Base-by-base conservation (phyloP, 2,797 vertebrate species). In the Morus bassanus region DNA sequence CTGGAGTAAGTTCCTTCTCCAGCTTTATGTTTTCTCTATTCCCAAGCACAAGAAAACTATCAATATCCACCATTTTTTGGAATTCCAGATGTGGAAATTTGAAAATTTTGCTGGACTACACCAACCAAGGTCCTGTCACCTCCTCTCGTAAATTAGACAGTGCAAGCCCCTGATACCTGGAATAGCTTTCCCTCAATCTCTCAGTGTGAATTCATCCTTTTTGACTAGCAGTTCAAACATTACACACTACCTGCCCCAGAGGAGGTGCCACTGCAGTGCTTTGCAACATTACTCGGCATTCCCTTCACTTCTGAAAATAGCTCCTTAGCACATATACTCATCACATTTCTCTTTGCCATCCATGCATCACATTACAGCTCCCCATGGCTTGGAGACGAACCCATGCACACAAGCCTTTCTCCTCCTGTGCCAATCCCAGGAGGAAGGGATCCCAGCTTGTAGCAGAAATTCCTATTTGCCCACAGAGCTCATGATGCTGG, bases 251-350 rank as follows among this genome's bases (percentile, higher is more conserved):
- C 39, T 84, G 43, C 48, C 48, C 65, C 61, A 39, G 27, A 88
- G 53, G 28, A 91, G 53, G 16, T 88, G 82, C 39, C 88, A 68
- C 53, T 24, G 41, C 85, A 69, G 25, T 14, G 68, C 61, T 78
- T 68, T 72, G 68, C 73, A 37, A 3, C 9, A 4, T 74, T 74
- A 74, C 33, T 91, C 1, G 0, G 50, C 90, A 35, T 84, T 65
- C 69, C 46, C 73, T 88, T 53, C 1, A 0, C 73, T 90, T 64
- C 93, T 93, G 69, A 96, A 95, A 95, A 95, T 90, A 95, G 87
- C 90, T 91, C 83, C 94, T 86, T 74, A 91, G 54, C 22, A 2
- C 76, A 91, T 57, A 64, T n/a, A 10, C 91, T 90, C 79, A 60
- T 90, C 90, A 50, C 53, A 93, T 81, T 93, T 57, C 83, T 81